Evolutionary conservation across 2,888 invertebrate species (phyloP), one percentile per base, ranked within the genome.

Genomic region (Drosophila emarginata): DNA sequence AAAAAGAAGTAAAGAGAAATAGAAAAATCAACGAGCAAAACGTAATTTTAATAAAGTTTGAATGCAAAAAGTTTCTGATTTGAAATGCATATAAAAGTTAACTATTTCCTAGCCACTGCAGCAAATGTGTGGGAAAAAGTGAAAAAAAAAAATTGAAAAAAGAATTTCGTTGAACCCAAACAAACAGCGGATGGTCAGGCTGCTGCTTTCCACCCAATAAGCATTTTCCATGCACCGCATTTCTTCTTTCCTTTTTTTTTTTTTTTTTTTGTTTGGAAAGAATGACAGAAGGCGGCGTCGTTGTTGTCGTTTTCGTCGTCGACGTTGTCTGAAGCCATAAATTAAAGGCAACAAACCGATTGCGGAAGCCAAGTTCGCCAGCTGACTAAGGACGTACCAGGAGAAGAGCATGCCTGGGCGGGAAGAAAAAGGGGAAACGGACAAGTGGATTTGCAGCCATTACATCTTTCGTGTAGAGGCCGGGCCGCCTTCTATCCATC

Each of bases 21-120:
- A 71, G 78, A 74, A 65, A 65, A 69, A 74, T 63, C 84, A 79
- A 79, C 87, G 78, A 45, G 45, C 45, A 45, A 45, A 86, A 78
- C 78, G 78, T 75, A 87, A 87, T 84, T 84, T 84, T 84, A 81
- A 87, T 87, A 87, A 84, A 84, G 84, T 84, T 84, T 87, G 78
- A 84, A 84, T 84, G 82, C 68, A 84, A 84, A 84, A 84, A 78
- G 87, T 84, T 86, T 54, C 67, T 80, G 82, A 83, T 82, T 82
- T 82, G 82, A 82, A 82, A 82, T 82, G 82, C 86, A 83, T 80
- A 82, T 82, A 86, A 86, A 86, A 82, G 82, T 82, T 82, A 86
- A 82, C 86, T 86, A 82, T 86, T 82, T 82, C 81, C 86, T 80
- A 77, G 45, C 45, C 45, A 45, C 21, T 71, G 69, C 62, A 64